phyloP scores from a whole-genome alignment of 2,888 invertebrate genomes.

The Orchestes rusci region DNA sequence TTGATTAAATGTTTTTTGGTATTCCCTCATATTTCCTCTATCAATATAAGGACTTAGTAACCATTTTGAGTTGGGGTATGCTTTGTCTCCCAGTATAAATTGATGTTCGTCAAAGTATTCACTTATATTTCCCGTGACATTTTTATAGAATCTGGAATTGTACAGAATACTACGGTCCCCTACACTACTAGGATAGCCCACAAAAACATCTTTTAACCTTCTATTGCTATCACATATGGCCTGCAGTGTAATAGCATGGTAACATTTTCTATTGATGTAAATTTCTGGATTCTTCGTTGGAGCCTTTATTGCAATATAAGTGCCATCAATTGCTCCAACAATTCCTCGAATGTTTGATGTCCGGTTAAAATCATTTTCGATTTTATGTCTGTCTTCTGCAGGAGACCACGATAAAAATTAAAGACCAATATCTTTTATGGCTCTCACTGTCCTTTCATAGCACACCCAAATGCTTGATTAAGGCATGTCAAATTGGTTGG shows the following conservation, averaged over 20 bases:
- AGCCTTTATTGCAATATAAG: slow-evolving; percentile 22
- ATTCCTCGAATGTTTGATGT: slow-evolving; percentile 3
- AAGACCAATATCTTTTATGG: no score
- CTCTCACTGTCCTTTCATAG: no score
- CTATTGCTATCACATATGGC: slow-evolving; percentile 24
- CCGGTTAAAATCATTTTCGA: slow-evolving; percentile 5
- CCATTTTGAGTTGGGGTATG: no score
- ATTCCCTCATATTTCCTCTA: no score
- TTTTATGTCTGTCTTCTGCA: no score
- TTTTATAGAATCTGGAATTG: slow-evolving; percentile 27
- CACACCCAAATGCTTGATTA: no score
- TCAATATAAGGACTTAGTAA: no score
- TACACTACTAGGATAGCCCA: slow-evolving; percentile 29
- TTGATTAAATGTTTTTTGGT: no score
- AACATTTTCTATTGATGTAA: slow-evolving; percentile 27
- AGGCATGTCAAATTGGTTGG: no score
- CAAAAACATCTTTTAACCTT: slow-evolving; percentile 27
- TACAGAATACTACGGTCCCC: slow-evolving; percentile 28
- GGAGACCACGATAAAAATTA: no score
- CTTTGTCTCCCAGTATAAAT: slow-evolving; percentile 29
- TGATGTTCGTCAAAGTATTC: slow-evolving; percentile 12
- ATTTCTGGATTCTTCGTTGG: slow-evolving; percentile 24
- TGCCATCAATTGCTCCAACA: slow-evolving; percentile 4
- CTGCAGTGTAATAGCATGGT: slow-evolving; percentile 27
- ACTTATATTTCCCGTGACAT: slow-evolving; percentile 6